These are phyloP conservation scores for Latrodectus hesperus DNA, from an alignment of 2,888 invertebrate species.

Conservation along the genomic window DNA sequence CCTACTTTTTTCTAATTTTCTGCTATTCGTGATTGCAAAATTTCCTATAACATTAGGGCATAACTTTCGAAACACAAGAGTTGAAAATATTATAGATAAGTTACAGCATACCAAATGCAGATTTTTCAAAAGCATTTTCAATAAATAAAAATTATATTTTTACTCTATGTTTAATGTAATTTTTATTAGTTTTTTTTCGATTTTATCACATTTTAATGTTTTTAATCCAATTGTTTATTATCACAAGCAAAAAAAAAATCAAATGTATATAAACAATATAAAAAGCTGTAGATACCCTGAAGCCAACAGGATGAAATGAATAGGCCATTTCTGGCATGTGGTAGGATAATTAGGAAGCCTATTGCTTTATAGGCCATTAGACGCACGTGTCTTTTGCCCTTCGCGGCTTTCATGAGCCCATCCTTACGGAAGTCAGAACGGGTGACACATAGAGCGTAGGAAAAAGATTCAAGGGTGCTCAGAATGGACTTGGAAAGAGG, in stretches of 20 bases:
- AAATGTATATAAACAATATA: neutral
- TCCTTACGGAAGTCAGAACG: slow-evolving; percentile 62
- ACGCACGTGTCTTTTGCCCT: slow-evolving; percentile 52
- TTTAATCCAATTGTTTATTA: too few relatives aligned
- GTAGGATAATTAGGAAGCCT: slow-evolving; percentile 63
- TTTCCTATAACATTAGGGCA: too few relatives aligned
- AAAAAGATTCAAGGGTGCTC: neutral
- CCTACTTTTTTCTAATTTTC: too few relatives aligned
- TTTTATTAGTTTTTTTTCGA: too few relatives aligned
- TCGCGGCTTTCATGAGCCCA: slow-evolving; percentile 57
- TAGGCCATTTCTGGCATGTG: slow-evolving; percentile 39
- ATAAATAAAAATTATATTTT: too few relatives aligned
- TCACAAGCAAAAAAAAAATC: neutral
- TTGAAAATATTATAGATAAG: too few relatives aligned
- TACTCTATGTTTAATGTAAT: too few relatives aligned
- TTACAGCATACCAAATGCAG: too few relatives aligned
- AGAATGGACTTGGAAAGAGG: neutral
- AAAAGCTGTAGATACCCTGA: neutral
- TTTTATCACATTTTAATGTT: too few relatives aligned
- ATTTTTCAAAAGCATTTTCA: too few relatives aligned
- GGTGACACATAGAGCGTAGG: slow-evolving; percentile 42
- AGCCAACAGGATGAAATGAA: slow-evolving; percentile 43
- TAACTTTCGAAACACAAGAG: too few relatives aligned
- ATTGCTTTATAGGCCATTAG: slow-evolving; percentile 59
- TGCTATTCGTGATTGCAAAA: too few relatives aligned